Percentiles rank a stretch among this genome's conserved stretches.
phyloP scores from a whole-genome alignment of 2,797 vertebrate species.

The Selene dorsalis region DNA sequence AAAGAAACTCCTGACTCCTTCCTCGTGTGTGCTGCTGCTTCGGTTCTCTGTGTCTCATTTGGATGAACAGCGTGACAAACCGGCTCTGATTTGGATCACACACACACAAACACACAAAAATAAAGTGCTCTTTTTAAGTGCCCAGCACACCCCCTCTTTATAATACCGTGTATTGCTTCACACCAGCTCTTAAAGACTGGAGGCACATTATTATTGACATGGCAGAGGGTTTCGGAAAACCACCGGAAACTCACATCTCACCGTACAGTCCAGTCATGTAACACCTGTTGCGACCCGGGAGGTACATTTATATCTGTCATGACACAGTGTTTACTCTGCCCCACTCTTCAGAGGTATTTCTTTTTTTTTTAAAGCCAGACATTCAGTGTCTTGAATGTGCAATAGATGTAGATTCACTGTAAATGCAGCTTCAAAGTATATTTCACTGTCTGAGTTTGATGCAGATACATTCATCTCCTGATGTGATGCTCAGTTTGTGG shows the following conservation, averaged over 20 bases:
- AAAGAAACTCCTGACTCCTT: neutral
- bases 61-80: constrained; percentile 37
- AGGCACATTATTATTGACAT: constrained; percentile 68
- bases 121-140: constrained; percentile 49
- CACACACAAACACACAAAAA: constrained; percentile 45
- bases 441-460: constrained; percentile 44
- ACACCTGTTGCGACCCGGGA: constrained; percentile 27
- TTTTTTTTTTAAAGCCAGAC: constrained; percentile 60
- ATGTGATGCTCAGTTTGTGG: constrained; percentile 45
- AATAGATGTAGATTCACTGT: constrained; percentile 33
- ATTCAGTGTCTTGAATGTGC: constrained; percentile 67
- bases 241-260: constrained; percentile 31
- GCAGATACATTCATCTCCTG: constrained; percentile 57
- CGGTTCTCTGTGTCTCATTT: constrained; percentile 18
- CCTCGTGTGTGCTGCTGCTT: constrained; percentile 2
- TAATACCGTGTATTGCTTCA: constrained; percentile 67
- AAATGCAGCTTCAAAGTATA: constrained; percentile 52
- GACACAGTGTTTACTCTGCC: constrained; percentile 39
- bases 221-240: constrained; percentile 41
- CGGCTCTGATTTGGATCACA: constrained; percentile 27
- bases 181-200: constrained; percentile 59
- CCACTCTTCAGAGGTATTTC: constrained; percentile 68
- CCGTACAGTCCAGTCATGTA: constrained; percentile 30
- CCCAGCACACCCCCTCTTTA: constrained; percentile 22
- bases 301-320: constrained; percentile 40